A percentile compares a stretch with the other conserved stretches of the same genome.
Evolutionary conservation across 2,797 vertebrate genomes (phyloP).

Genomic region (Betta splendens): DNA sequence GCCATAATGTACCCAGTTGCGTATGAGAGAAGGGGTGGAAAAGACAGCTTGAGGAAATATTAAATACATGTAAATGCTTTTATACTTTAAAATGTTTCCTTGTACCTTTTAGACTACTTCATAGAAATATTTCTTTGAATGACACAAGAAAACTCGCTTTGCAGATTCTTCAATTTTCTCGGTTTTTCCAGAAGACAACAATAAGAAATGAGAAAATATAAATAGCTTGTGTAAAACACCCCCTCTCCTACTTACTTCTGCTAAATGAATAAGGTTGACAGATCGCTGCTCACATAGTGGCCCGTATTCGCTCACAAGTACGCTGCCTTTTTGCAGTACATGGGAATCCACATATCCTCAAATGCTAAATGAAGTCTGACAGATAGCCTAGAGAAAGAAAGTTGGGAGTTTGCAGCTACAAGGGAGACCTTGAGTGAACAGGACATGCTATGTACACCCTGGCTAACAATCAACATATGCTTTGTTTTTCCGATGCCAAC

Average conservation of each 20-base stretch:
- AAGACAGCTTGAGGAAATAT: conserved; percentile 72
- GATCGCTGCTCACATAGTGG: conserved; percentile 92
- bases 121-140: background rate
- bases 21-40: conserved; percentile 67
- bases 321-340: conserved; percentile 92
- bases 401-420: conserved; percentile 93
- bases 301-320: conserved; percentile 83
- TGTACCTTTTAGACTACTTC: conserved; percentile 5
- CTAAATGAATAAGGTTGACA: conserved; percentile 92
- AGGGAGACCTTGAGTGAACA: conserved; percentile 96
- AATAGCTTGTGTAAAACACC: conserved; percentile 66
- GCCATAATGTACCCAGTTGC: conserved; percentile 79
- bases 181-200: conserved; percentile 20
- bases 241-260: conserved; percentile 79
- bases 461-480: conserved; percentile 99
- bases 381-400: conserved; percentile 98
- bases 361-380: conserved; percentile 98
- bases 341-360: conserved; percentile 89
- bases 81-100: conserved; percentile 32
- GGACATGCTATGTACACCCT: conserved; percentile 96
- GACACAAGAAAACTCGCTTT: conserved; percentile 3
- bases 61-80: conserved; percentile 49
- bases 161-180: background rate
- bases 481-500: conserved; percentile 89
- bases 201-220: conserved; percentile 50